Conservation (phyloP, 2,113 vertebrate genomes). For the Anguilla rostrata region DNA sequence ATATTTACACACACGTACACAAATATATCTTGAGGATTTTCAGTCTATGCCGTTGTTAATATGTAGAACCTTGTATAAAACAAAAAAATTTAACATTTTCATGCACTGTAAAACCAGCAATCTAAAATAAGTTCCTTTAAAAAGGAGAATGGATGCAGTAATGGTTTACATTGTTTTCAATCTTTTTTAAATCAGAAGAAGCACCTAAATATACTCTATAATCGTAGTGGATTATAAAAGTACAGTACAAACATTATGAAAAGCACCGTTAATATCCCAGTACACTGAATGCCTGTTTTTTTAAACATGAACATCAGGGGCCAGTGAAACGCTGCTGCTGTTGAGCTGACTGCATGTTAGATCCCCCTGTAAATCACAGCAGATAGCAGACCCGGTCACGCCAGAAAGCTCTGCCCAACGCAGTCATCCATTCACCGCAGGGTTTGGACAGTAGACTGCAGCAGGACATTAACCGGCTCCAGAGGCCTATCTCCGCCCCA, state of each 20-base stretch:
- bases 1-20: conserved; percentile 46
- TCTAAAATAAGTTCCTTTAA: conserved; percentile 1
- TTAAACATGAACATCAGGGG: background rate
- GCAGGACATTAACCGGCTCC: background rate
- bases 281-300: conserved; percentile 5
- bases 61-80: conserved; percentile 16
- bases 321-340: background rate
- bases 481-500: background rate
- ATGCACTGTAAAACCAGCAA: conserved; percentile 8
- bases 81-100: background rate
- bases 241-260: conserved; percentile 24
- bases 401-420: background rate
- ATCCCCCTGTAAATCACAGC: background rate
- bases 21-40: conserved; percentile 17
- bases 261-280: conserved; percentile 24
- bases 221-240: conserved; percentile 25
- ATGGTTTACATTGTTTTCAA: conserved; percentile 14
- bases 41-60: conserved; percentile 1
- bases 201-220: conserved; percentile 30
- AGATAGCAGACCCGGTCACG: background rate
- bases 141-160: conserved; percentile 39
- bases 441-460: conserved; percentile 3
- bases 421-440: background rate
- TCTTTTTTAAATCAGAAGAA: conserved; percentile 30
- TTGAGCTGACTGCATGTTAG: background rate